Conservation (phyloP, 1,140 invertebrate genomes). For the Euura lappo region DNA sequence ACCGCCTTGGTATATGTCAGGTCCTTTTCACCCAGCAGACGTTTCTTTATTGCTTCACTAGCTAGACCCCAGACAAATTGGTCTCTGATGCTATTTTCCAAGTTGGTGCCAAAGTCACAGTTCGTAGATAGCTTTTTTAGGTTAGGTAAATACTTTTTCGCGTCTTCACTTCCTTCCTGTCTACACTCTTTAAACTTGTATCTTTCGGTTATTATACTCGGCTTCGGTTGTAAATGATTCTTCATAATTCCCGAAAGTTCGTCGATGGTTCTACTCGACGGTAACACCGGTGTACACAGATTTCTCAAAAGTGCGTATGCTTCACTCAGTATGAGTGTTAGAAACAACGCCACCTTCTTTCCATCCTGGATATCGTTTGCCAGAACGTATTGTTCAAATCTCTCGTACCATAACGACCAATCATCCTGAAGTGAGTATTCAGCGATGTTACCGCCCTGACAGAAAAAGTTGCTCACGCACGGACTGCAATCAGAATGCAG, state of each 20-base stretch:
- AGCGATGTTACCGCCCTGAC: conserved; percentile 17
- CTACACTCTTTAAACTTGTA: conserved; percentile 30
- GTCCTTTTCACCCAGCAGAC: neutral
- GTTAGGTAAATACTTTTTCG: conserved; percentile 14
- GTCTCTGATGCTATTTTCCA: neutral
- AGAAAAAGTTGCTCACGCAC: no score
- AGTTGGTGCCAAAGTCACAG: conserved; percentile 11
- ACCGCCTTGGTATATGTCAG: conserved; percentile 10
- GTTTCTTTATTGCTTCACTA: conserved; percentile 12
- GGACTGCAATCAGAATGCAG: no score
- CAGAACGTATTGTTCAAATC: conserved; percentile 24
- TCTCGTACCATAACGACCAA: conserved; percentile 23
- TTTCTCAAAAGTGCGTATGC: conserved; percentile 28
- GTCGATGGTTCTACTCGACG: neutral
- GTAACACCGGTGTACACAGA: conserved; percentile 23
- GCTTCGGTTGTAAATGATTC: conserved; percentile 23
- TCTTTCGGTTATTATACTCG: conserved; percentile 22
- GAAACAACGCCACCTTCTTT: conserved; percentile 18
- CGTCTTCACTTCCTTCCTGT: conserved; percentile 11
- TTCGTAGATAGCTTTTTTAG: conserved; percentile 8
- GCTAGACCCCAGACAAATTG: conserved; percentile 6
- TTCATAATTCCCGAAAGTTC: conserved; percentile 19
- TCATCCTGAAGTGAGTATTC: conserved; percentile 19
- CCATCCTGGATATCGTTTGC: conserved; percentile 9
- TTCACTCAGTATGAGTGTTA: conserved; percentile 25